These are phyloP conservation scores for Sparus aurata DNA, from an alignment of 2,797 vertebrate species.

Conservation along the genomic window DNA sequence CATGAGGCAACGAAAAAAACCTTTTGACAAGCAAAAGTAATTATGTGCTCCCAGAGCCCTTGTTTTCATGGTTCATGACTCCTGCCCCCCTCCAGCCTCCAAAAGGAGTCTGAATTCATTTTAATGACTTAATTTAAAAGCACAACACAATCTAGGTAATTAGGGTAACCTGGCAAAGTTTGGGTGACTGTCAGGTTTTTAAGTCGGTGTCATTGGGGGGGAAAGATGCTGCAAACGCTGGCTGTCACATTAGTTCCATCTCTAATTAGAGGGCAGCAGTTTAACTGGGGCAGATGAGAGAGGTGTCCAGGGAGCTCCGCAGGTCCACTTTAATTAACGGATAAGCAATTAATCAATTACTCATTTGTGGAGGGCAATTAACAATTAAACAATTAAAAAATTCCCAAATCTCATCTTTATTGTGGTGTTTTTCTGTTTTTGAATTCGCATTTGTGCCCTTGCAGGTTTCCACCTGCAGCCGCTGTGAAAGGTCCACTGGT, in stretches of 20 bases:
- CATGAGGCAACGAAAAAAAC: constrained; percentile 36
- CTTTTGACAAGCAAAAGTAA: constrained; percentile 67
- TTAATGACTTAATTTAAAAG: constrained; percentile 77
- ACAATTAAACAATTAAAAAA: too few species aligned
- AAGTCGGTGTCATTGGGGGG: constrained; percentile 41
- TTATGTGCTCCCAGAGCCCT: constrained; percentile 58
- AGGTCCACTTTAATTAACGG: constrained; percentile 72
- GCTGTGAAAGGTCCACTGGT: neutral
- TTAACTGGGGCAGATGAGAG: constrained; percentile 59
- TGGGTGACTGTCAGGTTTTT: constrained; percentile 54
- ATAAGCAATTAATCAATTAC: constrained; percentile 75
- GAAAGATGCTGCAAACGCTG: constrained; percentile 21
- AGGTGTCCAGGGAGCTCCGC: constrained; percentile 47
- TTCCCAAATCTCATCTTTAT: constrained; percentile 52
- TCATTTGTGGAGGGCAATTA: constrained; percentile 66
- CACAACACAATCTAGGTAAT: constrained; percentile 71
- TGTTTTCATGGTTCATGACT: constrained; percentile 64
- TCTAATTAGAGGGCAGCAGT: constrained; percentile 64
- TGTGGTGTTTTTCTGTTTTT: constrained; percentile 44
- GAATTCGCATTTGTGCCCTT: constrained; percentile 11
- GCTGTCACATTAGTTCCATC: constrained; percentile 48
- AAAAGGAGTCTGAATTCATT: constrained; percentile 53
- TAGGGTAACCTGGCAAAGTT: constrained; percentile 55
- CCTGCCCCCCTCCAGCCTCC: constrained; percentile 12
- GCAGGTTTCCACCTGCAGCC: constrained; percentile 8